A percentile compares a stretch with the other conserved stretches of the same genome.
phyloP scores from a whole-genome alignment of 1,140 invertebrate species.

The Mylabris phalerata region DNA sequence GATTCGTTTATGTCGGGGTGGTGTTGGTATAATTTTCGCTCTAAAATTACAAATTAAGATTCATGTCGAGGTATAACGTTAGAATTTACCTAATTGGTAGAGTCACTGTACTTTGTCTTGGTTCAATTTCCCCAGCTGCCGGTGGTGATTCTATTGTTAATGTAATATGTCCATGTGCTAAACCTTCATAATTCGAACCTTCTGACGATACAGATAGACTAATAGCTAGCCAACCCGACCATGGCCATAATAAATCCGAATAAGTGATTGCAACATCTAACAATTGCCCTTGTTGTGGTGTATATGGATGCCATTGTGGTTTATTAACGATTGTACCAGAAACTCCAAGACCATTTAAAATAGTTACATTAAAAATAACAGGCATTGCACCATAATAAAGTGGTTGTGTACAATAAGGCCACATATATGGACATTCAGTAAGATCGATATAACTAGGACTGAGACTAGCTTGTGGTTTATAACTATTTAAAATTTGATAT shows the following conservation, averaged over 20 bases:
- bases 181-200: constrained; percentile 65
- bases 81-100: constrained; percentile 50
- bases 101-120: constrained; percentile 64
- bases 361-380: constrained; percentile 86
- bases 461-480: constrained; percentile 65
- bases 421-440: constrained; percentile 94
- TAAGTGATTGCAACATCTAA: constrained; percentile 68
- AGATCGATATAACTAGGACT: constrained; percentile 81
- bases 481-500: constrained; percentile 71
- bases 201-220: constrained; percentile 57
- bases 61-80: too few relatives aligned
- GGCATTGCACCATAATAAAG: constrained; percentile 83
- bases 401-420: constrained; percentile 95
- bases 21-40: constrained; percentile 57
- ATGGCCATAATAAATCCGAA: constrained; percentile 88
- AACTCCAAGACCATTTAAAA: constrained; percentile 83
- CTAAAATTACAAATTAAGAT: constrained; percentile 16
- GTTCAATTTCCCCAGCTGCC: constrained; percentile 56
- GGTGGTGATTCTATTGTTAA: constrained; percentile 77
- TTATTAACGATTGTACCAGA: constrained; percentile 65
- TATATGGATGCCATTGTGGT: constrained; percentile 91
- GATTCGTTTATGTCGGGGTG: constrained; percentile 67
- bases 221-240: constrained; percentile 91
- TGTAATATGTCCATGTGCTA: constrained; percentile 71
- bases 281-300: constrained; percentile 64